phyloP scores from a whole-genome alignment of 2,113 vertebrate genomes.

The Tragelaphus imberbis region DNA sequence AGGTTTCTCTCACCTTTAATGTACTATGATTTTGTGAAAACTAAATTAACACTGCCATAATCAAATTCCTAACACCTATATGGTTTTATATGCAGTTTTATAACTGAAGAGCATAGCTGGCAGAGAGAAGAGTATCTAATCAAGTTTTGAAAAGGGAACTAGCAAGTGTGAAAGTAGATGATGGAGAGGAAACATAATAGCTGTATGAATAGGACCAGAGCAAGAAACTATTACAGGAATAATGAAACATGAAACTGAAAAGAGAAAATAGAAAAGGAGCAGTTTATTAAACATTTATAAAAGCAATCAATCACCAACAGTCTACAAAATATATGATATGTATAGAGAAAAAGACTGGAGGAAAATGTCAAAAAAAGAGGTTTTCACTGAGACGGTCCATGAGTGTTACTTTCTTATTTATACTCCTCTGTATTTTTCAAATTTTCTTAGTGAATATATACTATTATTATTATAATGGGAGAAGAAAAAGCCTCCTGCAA shows the following conservation, averaged over 20 bases:
- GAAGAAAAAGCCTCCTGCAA: background rate
- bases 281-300: background rate
- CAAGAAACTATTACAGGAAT: background rate
- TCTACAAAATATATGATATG: background rate
- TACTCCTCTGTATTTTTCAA: background rate
- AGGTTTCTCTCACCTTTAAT: background rate
- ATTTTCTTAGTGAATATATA: background rate
- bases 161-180: background rate
- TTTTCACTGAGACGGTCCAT: background rate
- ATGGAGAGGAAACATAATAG: background rate
- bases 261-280: background rate
- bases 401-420: background rate
- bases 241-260: background rate
- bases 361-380: background rate
- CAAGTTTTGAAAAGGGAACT: background rate
- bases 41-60: background rate
- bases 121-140: background rate
- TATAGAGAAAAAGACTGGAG: background rate
- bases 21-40: background rate
- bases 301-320: background rate
- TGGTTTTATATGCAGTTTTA: background rate
- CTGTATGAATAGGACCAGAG: background rate
- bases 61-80: background rate
- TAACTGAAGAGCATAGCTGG: background rate
- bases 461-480: background rate